Evolutionary conservation across 1,140 invertebrate species (phyloP).

Genomic region (Apis florea): DNA sequence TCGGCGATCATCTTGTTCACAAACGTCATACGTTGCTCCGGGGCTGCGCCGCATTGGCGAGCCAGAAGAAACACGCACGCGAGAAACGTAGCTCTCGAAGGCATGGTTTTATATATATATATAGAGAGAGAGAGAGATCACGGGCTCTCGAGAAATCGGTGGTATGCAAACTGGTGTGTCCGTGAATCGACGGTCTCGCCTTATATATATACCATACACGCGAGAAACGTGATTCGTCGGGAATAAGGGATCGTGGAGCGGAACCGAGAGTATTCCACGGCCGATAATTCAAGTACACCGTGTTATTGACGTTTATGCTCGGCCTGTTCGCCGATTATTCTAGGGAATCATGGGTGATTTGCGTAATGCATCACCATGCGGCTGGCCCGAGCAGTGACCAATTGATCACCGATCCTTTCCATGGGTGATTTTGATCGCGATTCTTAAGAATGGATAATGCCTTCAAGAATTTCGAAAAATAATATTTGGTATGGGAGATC

Average conservation of each 20-base stretch:
- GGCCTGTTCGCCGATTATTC: not conserved
- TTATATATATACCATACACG: slow-evolving; percentile 50
- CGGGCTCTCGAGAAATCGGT: too few species aligned
- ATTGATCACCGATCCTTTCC: not conserved
- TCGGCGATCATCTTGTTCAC: slow-evolving; percentile 69
- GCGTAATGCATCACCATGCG: not conserved
- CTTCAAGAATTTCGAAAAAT: too few species aligned
- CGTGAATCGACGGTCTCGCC: slow-evolving; percentile 37
- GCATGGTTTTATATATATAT: too few species aligned
- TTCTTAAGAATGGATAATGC: too few species aligned
- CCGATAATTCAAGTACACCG: slow-evolving; percentile 43
- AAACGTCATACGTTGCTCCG: slow-evolving; percentile 65
- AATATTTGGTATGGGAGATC: too few species aligned
- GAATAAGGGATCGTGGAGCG: slow-evolving; percentile 46
- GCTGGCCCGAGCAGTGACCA: too few species aligned
- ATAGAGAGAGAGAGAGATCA: too few species aligned
- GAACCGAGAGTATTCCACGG: slow-evolving; percentile 34
- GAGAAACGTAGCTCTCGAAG: not conserved
- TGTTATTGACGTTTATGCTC: slow-evolving; percentile 25
- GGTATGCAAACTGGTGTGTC: slow-evolving; percentile 30
- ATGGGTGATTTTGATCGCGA: not conserved
- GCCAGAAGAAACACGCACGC: slow-evolving; percentile 8
- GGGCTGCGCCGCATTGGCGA: not conserved
- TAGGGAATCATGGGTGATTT: slow-evolving; percentile 11
- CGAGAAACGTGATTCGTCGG: slow-evolving; percentile 28